Evolutionary conservation across 2,797 vertebrate species (phyloP), one percentile per base, ranked within the genome.

Genomic region (Xenops minutus): DNA sequence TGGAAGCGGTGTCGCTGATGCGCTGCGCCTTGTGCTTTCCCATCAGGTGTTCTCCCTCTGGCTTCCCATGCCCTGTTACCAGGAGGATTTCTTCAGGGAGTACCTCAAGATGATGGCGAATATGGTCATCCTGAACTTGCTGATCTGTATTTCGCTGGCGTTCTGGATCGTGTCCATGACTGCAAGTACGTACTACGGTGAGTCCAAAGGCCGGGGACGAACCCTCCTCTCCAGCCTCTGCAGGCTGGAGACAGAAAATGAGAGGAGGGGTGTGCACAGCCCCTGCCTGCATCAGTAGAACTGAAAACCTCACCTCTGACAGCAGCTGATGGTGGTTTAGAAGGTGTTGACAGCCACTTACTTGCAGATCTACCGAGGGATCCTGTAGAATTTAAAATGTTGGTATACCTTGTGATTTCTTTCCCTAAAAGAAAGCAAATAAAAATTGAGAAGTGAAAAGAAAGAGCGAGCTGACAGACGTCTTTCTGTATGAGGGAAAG

Each of bases 91-190:
- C 83, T 97, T 98, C 86, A 98, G 98, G 88, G 98, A 98, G 21
- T 99, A 98, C 74, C 21, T 99, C 67, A 99, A 98, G 96, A 99
- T 99, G 99, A 98, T 99, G 98, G 98, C 97, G 20, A 99, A 99
- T 44, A 98, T 99, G 95, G 94, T 99, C 36, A 95, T 99, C 73
- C 95, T 99, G 76, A 99, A 99, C 93, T 96, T 97, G 97, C 98
- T 99, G 3, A 91, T 99, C 74, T 98, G 98, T 27, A 98, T 99
- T 59, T 99, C 99, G 2, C 97, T 99, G 88, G 98, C 93, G 30
- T 99, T 99, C 97, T 99, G 99, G 99, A 94, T 99, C 93, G 66
- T 99, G 58, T 99, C 99, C n/a, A 98, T 99, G 96, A 97, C 97
- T 17, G 98, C 98, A 64, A 99, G 98, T 96, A 97, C 97, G 3